Percentiles rank a stretch among this genome's conserved stretches.
Evolutionary conservation across 2,113 vertebrate genomes (phyloP).

Genomic region (Emydocephalus ijimae): DNA sequence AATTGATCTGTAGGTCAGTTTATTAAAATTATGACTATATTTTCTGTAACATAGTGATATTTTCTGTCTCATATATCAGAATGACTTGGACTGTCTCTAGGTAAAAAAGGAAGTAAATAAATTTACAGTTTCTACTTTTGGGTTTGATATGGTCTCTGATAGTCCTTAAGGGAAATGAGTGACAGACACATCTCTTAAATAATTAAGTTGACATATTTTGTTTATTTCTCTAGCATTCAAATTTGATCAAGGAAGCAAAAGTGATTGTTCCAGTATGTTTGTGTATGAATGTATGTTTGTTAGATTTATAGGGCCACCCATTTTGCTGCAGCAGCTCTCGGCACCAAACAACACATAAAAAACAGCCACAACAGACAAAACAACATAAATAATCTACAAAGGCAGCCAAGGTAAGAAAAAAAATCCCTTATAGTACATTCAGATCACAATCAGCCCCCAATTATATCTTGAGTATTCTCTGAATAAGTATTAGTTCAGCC

Average conservation of each 20-base stretch:
- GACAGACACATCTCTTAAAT: neutral
- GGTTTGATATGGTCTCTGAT: neutral
- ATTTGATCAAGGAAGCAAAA: neutral
- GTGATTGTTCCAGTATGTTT: neutral
- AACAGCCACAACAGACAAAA: neutral
- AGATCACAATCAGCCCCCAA: neutral
- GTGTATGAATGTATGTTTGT: neutral
- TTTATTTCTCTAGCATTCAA: neutral
- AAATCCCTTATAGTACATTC: neutral
- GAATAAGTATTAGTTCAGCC: conserved; percentile 20
- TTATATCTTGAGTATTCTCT: neutral
- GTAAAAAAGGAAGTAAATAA: neutral
- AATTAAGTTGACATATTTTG: neutral
- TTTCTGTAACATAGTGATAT: neutral
- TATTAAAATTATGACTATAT: neutral
- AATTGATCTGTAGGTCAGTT: neutral
- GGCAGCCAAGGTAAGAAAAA: neutral
- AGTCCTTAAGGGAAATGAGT: neutral
- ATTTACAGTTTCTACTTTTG: neutral
- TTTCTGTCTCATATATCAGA: neutral
- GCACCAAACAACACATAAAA: neutral
- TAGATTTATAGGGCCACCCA: neutral
- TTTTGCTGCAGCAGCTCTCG: neutral
- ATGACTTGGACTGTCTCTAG: neutral
- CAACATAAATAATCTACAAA: neutral